Evolutionary conservation across 2,113 vertebrate species (phyloP).

Genomic region (Halichoeres trimaculatus): DNA sequence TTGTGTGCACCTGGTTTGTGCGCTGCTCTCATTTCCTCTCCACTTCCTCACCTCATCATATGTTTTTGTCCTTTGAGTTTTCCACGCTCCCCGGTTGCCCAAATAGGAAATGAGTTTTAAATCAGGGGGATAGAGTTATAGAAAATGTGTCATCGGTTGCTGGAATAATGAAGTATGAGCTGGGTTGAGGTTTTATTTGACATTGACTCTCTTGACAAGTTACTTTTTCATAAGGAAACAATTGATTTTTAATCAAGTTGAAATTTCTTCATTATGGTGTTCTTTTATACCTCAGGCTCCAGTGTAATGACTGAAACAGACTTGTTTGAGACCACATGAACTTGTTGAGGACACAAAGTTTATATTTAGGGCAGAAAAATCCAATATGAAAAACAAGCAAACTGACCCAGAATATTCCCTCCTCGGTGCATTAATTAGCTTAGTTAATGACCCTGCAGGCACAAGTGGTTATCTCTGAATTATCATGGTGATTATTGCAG

Average conservation of each 20-base stretch:
- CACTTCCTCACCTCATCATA: constrained; percentile 52
- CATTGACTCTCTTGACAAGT: constrained; percentile 1
- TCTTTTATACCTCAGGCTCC: not conserved
- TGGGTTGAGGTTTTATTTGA: constrained; percentile 3
- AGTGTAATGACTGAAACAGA: not conserved
- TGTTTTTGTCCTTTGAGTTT: constrained; percentile 59
- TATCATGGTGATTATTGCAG: constrained; percentile 45
- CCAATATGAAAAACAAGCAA: constrained; percentile 18
- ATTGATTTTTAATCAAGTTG: not conserved
- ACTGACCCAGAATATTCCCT: constrained; percentile 46
- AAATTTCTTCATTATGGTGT: not conserved
- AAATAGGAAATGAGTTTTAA: constrained; percentile 65
- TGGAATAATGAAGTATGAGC: not conserved
- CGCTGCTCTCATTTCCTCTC: constrained; percentile 69
- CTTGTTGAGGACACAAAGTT: constrained; percentile 4
- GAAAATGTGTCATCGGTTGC: constrained; percentile 42
- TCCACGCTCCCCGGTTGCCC: constrained; percentile 39
- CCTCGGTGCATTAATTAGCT: constrained; percentile 47
- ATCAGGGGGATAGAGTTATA: constrained; percentile 29
- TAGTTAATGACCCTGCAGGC: constrained; percentile 56
- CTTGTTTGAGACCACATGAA: constrained; percentile 1
- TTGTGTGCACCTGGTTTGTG: constrained; percentile 57
- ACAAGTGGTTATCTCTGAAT: constrained; percentile 46
- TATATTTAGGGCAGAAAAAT: constrained; percentile 31
- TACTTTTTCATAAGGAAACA: constrained; percentile 2